Evolutionary conservation across 2,797 vertebrate species (phyloP).

Genomic region (Mormyrops attenuatus): DNA sequence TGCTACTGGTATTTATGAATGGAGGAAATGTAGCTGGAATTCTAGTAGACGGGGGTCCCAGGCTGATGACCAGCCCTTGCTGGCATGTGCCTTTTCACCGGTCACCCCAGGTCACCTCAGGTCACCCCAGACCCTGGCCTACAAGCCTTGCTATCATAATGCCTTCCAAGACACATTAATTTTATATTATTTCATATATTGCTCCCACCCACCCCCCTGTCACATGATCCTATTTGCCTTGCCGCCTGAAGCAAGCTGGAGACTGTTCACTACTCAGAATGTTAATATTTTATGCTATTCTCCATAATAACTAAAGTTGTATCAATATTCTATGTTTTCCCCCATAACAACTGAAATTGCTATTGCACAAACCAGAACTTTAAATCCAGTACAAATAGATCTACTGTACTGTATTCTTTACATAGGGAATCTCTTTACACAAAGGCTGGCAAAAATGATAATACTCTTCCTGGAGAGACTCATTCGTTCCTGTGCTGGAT

Average conservation of each 20-base stretch:
- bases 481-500: not conserved
- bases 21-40: not conserved
- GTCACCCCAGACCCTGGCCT: not conserved
- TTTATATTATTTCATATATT: not conserved
- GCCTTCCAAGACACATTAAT: not conserved
- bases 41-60: not conserved
- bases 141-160: not conserved
- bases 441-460: not conserved
- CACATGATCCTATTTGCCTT: not conserved
- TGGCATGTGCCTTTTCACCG: not conserved
- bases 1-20: not conserved
- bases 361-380: not conserved
- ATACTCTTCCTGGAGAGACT: not conserved
- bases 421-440: not conserved
- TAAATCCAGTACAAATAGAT: not conserved
- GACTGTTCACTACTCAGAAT: not conserved
- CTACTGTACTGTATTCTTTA: not conserved
- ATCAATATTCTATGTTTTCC: not conserved
- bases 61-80: not conserved
- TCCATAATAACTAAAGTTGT: not conserved
- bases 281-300: slow-evolving; percentile 9
- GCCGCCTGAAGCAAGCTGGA: not conserved
- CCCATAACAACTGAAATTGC: not conserved
- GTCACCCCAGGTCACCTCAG: not conserved
- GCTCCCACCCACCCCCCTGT: not conserved